Evolutionary conservation across 1,140 invertebrate genomes (phyloP), one percentile per base, ranked within the genome.

Genomic region (Drosophila ohnishii): DNA sequence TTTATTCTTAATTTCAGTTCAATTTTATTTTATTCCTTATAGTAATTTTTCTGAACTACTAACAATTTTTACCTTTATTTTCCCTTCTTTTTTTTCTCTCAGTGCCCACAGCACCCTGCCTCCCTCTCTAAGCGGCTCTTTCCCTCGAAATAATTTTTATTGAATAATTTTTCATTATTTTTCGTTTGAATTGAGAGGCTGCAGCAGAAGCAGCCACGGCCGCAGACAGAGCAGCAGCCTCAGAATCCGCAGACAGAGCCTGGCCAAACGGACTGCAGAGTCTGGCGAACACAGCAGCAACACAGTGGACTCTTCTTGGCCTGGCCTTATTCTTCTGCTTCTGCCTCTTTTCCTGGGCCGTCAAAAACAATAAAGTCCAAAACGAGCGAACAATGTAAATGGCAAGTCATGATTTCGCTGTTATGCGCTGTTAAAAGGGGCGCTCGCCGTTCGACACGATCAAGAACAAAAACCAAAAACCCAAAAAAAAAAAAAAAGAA

Each of bases 141-240:
- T 75, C 60, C 60, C 50, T 65, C 79, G 77, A 90, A 90, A 90
- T 90, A 90, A 90, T 90, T 90, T 90, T 90, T 90, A 90, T 90
- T 90, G 89, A 90, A 90, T 90, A 90, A 90, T 90, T 90, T 90
- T 90, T 90, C 89, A 90, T 90, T 90, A 89, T 87, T 90, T 90
- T 90, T 87, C 84, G 77, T 88, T 88, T 88, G 85, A 88, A 88
- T 89, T 88, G 85, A 88, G 84, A 86, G 83, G 83, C 83, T 55
- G 78, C 44, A 47, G 63, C 51, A 57, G 73, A 77, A 88, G 75
- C 83, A 85, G 79, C 75, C 57, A 69, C 45, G 42, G 44, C 44
- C 44, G 28, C 55, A 47, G 22, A n/a, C 37, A 19, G 19, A 13
- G 40, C 22, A 25, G 39, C 61, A 61, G 45, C 56, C 1, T 6